phyloP scores from a whole-genome alignment of 2,888 invertebrate genomes.

The Sminthurides aquaticus region DNA sequence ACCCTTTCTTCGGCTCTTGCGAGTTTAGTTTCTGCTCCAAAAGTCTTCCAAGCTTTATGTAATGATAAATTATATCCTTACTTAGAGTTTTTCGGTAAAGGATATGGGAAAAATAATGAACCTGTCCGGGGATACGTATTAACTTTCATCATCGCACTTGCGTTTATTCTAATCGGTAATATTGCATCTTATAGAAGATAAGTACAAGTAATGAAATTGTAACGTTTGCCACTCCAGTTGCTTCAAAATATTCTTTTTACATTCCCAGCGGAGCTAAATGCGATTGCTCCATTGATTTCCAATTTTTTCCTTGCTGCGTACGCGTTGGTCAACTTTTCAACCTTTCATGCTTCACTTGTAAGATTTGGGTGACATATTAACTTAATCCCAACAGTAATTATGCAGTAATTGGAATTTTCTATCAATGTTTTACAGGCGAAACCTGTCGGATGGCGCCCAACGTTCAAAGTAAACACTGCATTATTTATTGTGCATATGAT shows the following conservation, averaged over 20 bases:
- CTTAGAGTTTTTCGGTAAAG: constrained; percentile 83
- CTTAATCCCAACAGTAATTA: no score
- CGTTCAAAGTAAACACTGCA: constrained; percentile 62
- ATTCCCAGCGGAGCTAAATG: constrained; percentile 57
- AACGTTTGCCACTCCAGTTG: neutral
- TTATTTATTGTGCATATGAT: no score
- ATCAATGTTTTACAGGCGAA: constrained; percentile 20
- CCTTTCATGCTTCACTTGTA: constrained; percentile 84
- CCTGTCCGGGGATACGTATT: constrained; percentile 79
- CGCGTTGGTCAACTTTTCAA: constrained; percentile 86
- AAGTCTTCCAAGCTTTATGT: constrained; percentile 76
- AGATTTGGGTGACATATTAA: constrained; percentile 50
- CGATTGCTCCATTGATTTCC: constrained; percentile 50
- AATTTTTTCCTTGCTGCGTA: constrained; percentile 68
- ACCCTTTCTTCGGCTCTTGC: constrained; percentile 93
- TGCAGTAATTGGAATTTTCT: no score
- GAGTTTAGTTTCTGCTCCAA: constrained; percentile 91
- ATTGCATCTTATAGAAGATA: no score
- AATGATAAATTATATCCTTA: constrained; percentile 92
- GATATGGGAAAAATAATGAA: constrained; percentile 74
- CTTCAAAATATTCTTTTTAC: constrained; percentile 74
- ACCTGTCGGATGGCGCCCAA: constrained; percentile 82
- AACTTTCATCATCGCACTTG: constrained; percentile 76
- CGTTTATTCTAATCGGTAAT: constrained; percentile 81
- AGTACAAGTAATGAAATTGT: no score